Conservation (phyloP, 2,888 invertebrate genomes). For the Esperia sulphurella region DNA sequence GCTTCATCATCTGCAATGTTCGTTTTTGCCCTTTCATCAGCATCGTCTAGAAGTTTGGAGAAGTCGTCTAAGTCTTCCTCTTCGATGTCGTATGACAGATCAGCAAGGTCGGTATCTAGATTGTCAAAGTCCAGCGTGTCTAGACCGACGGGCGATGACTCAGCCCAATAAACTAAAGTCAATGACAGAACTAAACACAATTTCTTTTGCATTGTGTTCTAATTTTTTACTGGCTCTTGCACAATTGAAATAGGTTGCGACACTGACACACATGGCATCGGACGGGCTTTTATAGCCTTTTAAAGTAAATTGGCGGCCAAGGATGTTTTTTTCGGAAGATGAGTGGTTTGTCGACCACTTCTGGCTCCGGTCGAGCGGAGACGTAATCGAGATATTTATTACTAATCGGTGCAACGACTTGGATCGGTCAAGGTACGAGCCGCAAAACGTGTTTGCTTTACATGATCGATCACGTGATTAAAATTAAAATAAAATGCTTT, state of each 20-base stretch:
- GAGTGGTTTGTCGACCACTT: slow-evolving; percentile 31
- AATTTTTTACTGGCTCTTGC: slow-evolving; percentile 48
- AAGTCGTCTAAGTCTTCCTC: slow-evolving; percentile 54
- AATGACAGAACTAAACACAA: slow-evolving; percentile 44
- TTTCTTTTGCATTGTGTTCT: slow-evolving; percentile 50
- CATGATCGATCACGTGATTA: neutral
- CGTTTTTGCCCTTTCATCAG: slow-evolving; percentile 19
- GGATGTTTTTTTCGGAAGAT: slow-evolving; percentile 52
- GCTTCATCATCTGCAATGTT: slow-evolving; percentile 17
- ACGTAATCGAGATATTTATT: slow-evolving; percentile 33
- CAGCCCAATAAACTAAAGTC: slow-evolving; percentile 40
- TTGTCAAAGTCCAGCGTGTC: slow-evolving; percentile 49
- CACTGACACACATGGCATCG: slow-evolving; percentile 72
- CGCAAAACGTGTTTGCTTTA: neutral
- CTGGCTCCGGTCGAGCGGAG: slow-evolving; percentile 45
- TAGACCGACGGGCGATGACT: slow-evolving; percentile 45
- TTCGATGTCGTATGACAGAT: slow-evolving; percentile 51
- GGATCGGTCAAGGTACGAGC: slow-evolving; percentile 57
- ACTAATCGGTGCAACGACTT: slow-evolving; percentile 44
- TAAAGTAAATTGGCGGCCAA: slow-evolving; percentile 47
- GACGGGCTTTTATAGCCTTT: slow-evolving; percentile 64
- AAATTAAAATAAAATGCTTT: too few species aligned
- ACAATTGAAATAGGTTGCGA: slow-evolving; percentile 70
- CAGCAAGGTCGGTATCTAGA: slow-evolving; percentile 47
- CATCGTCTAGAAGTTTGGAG: slow-evolving; percentile 40